These are phyloP conservation scores for Myrmophylax atrothorax DNA, from an alignment of 2,113 vertebrate species.

Conservation along the genomic window DNA sequence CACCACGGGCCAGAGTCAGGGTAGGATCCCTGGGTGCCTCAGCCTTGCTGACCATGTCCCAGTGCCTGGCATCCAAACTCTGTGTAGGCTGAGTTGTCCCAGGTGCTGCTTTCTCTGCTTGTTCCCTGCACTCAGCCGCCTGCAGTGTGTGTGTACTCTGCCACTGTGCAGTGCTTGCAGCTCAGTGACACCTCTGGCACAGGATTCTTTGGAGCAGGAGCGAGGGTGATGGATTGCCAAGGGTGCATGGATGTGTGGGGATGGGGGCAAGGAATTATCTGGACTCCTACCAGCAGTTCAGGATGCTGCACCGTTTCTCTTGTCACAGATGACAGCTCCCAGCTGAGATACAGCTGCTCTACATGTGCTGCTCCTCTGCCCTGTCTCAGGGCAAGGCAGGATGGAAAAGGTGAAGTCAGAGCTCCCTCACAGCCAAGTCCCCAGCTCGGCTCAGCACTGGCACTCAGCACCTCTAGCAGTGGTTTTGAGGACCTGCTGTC, in stretches of 20 bases:
- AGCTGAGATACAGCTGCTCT: neutral
- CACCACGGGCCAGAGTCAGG: neutral
- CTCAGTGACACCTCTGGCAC: neutral
- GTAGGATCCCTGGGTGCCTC: neutral
- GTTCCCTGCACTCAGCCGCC: neutral
- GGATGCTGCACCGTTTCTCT: neutral
- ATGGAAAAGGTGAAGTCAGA: neutral
- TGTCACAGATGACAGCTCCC: neutral
- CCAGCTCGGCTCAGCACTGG: rapidly evolving
- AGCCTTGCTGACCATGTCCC: neutral
- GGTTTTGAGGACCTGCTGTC: neutral
- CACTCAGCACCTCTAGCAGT: neutral
- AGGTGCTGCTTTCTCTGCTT: neutral
- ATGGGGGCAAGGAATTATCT: neutral
- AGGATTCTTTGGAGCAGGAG: neutral
- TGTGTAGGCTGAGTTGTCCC: neutral
- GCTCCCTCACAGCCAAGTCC: neutral
- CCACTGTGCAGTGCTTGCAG: neutral
- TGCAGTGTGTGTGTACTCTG: neutral
- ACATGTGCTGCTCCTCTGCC: neutral
- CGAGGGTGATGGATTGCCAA: neutral
- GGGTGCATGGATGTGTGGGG: rapidly evolving
- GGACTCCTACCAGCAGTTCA: neutral
- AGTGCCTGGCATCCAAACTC: neutral
- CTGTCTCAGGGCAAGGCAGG: rapidly evolving